Evolutionary conservation across 2,113 vertebrate species (phyloP), one percentile per base, ranked within the genome.

Genomic region (Dicaeum eximium): DNA sequence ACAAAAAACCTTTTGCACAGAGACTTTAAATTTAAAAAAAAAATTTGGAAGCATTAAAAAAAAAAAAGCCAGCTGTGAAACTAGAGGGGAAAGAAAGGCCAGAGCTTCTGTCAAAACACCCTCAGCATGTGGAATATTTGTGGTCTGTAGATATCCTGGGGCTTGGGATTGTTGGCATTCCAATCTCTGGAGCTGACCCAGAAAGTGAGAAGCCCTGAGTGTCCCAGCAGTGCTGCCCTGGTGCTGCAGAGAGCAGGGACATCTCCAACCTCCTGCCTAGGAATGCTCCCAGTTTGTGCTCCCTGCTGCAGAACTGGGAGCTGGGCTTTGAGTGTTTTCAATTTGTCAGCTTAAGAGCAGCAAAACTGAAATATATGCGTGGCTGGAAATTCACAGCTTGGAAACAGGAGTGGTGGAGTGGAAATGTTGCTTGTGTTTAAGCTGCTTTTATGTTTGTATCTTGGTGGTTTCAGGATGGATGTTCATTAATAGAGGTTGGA

Each of bases 141-240:
- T 65, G 47, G 58, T 77, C 0, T 0, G 0, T 66, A 30, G 35
- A 62, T 80, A 54, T n/a, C 72, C 53, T 31, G 40, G 37, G 54
- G 67, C 33, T 84, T 77, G 33, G 27, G 30, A n/a, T 38, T 91
- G 47, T 45, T 86, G 60, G 71, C 83, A 72, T 88, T 61, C 62
- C 66, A 18, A 3, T 33, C 64, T 44, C 11, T 37, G 48, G 75
- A 80, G 38, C 0, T 89, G 67, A 48, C 77, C 58, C 72, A 70
- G 51, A 25, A n/a, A 54, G 28, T 53, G 50, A 33, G 33, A 31
- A 62, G 13, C 71, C 9, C 4, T 15, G 48, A 56, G 40, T 22
- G 6, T 79, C 44, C 31, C 71, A 45, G 67, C 18, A 44, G 82
- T 28, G 37, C n/a, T 73, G 28, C 50, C n/a, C 23, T 72, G 35